Evolutionary conservation across 2,888 invertebrate species (phyloP).

Genomic region (Leucania comma): DNA sequence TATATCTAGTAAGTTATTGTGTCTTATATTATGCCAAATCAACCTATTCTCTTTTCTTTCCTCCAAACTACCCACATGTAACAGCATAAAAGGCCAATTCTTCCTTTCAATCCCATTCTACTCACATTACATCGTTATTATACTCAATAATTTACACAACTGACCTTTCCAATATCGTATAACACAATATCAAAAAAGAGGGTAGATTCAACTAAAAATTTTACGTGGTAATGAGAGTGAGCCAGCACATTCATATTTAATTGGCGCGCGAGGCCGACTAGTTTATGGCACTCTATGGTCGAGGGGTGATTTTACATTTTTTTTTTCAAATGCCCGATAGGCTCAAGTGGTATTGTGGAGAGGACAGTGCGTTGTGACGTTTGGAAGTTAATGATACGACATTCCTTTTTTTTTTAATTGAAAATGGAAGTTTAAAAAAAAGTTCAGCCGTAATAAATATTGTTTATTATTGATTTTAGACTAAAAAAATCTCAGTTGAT

Average conservation of each 20-base stretch:
- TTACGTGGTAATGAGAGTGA: conserved; percentile 82
- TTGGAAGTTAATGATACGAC: conserved; percentile 57
- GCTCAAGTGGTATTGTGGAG: conserved; percentile 87
- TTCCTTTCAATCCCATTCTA: conserved; percentile 24
- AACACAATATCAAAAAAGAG: conserved; percentile 69
- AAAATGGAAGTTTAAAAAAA: no score
- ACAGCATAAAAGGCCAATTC: conserved; percentile 13
- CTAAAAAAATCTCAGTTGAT: no score
- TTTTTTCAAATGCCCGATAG: conserved; percentile 87
- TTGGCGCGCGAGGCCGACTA: conserved; percentile 81
- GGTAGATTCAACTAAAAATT: conserved; percentile 73
- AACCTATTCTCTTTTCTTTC: no score
- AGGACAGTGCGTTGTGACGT: conserved; percentile 79
- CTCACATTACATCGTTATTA: conserved; percentile 54
- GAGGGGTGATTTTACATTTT: conserved; percentile 87
- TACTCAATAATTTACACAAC: conserved; percentile 68
- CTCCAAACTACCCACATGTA: conserved; percentile 15
- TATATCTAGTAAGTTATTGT: no score
- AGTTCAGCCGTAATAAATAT: no score
- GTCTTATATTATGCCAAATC: no score
- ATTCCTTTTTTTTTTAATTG: not conserved
- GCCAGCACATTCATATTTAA: conserved; percentile 86
- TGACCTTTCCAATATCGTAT: conserved; percentile 68
- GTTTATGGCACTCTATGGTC: conserved; percentile 85
- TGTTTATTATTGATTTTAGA: no score